Conservation (phyloP, 2,888 invertebrate genomes). For the Eumacrocentrus americanus region DNA sequence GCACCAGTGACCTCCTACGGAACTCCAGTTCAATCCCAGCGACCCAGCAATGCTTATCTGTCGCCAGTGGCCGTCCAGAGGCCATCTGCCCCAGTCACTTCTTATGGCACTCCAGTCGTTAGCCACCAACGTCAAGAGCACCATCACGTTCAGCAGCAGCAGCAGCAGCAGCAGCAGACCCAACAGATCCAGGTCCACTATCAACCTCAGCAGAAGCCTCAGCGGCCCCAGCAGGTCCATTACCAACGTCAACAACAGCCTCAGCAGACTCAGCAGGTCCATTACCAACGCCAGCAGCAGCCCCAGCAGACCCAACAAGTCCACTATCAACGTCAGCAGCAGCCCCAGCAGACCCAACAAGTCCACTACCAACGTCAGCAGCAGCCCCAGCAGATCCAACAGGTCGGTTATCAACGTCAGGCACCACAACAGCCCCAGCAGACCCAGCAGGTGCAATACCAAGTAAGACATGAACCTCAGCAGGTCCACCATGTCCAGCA, state of each 20-base stretch:
- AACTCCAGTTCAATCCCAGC: neutral
- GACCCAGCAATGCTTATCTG: slow-evolving; percentile 12
- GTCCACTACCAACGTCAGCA: neutral
- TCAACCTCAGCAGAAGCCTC: neutral
- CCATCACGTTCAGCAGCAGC: slow-evolving; percentile 4
- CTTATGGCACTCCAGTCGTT: too few relatives aligned
- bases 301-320: slow-evolving; percentile 6
- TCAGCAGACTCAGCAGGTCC: neutral
- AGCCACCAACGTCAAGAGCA: slow-evolving; percentile 5
- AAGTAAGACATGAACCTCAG: neutral
- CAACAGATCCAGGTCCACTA: neutral
- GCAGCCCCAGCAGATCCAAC: neutral
- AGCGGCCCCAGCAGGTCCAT: neutral
- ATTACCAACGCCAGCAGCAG: neutral
- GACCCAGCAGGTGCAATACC: neutral
- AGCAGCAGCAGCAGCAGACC: neutral
- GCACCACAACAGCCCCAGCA: neutral
- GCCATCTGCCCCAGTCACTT: slow-evolving; percentile 7
- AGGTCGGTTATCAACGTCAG: neutral
- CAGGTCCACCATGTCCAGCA: neutral
- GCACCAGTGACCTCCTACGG: slow-evolving; percentile 11
- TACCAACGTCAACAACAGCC: neutral
- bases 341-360: neutral
- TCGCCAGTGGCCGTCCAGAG: slow-evolving; percentile 20
- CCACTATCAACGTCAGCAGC: neutral